Evolutionary conservation across 2,797 vertebrate species (phyloP).

Genomic region (Melanotaenia nigrans): DNA sequence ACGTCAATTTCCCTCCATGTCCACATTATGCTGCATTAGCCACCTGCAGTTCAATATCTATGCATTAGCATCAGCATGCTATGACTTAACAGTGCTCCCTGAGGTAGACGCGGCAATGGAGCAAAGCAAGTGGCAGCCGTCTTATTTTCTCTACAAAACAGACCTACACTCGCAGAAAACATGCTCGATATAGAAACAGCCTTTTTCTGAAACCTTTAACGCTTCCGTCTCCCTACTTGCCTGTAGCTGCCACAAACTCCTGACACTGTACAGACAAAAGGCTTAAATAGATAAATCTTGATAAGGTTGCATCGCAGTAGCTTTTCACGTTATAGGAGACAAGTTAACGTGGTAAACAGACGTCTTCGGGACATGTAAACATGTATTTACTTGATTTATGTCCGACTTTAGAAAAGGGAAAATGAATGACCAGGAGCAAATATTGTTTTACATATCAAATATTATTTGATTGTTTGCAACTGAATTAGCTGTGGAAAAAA

Average conservation of each 20-base stretch:
- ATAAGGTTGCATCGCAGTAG: constrained; percentile 44
- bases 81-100: constrained; percentile 7
- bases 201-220: constrained; percentile 33
- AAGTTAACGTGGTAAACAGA: constrained; percentile 33
- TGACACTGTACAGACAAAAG: constrained; percentile 37
- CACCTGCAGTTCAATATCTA: constrained; percentile 30
- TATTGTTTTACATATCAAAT: neutral
- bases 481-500: constrained; percentile 8
- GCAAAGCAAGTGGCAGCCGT: constrained; percentile 8
- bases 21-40: constrained; percentile 43
- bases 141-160: neutral
- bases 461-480: constrained; percentile 9
- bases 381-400: constrained; percentile 30
- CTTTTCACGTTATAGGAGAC: constrained; percentile 20
- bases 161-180: constrained; percentile 17
- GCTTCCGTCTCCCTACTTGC: neutral
- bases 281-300: constrained; percentile 36
- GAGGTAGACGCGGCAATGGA: neutral
- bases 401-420: constrained; percentile 16
- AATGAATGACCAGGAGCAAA: constrained; percentile 13
- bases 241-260: constrained; percentile 21
- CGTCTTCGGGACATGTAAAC: constrained; percentile 7
- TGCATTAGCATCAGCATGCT: constrained; percentile 6
- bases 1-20: constrained; percentile 21
- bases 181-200: constrained; percentile 9